Conservation (phyloP, 2,113 vertebrate genomes). For the Alethe castanea region DNA sequence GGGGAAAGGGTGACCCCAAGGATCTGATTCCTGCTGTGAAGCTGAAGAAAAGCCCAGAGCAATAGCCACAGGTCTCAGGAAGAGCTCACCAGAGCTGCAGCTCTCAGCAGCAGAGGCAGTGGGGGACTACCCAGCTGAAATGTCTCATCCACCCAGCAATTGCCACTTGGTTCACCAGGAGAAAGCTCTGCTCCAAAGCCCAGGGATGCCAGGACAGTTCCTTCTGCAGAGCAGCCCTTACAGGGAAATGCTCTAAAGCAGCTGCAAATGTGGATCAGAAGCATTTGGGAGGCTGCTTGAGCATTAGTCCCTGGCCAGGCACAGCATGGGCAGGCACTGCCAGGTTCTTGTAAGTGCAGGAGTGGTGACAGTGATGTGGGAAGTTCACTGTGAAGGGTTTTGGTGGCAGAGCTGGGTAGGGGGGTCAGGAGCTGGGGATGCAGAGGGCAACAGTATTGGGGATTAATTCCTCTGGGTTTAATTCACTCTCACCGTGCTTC, state of each 20-base stretch:
- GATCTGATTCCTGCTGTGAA: neutral
- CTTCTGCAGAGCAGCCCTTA: neutral
- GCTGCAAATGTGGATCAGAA: neutral
- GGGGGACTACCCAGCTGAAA: neutral
- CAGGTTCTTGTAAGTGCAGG: neutral
- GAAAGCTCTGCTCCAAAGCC: neutral
- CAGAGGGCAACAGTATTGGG: rapidly evolving
- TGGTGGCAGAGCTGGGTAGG: neutral
- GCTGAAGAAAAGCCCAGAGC: neutral
- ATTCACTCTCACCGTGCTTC: neutral
- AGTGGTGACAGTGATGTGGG: neutral
- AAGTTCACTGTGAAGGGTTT: neutral
- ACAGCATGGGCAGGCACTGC: neutral
- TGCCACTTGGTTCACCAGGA: neutral
- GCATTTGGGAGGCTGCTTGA: neutral
- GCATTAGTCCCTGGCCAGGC: neutral
- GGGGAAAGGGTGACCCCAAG: neutral
- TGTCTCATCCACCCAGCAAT: neutral
- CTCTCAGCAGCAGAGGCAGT: neutral
- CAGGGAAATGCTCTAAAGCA: neutral
- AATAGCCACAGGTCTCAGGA: neutral
- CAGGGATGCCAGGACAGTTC: neutral
- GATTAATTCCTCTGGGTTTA: neutral
- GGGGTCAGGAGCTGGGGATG: neutral
- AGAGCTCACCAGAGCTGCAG: neutral